Percentiles rank a stretch among this genome's conserved stretches.
Conservation (phyloP, 2,797 vertebrate genomes). For the Tachyglossus aculeatus region DNA sequence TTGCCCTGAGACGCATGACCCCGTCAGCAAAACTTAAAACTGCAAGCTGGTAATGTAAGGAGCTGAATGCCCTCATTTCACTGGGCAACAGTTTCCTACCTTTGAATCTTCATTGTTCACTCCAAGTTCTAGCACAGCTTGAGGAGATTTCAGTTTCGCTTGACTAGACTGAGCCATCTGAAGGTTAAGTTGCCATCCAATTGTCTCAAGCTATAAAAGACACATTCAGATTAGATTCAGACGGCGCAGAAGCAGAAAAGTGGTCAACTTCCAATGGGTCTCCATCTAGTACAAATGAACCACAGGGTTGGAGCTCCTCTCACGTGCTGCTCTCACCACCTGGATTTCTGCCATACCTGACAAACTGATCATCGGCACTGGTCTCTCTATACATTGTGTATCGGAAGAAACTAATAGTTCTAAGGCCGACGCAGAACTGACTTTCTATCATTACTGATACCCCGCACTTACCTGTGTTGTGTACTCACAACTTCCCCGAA, state of each 20-base stretch:
- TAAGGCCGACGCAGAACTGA: constrained; percentile 2
- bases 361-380: constrained; percentile 14
- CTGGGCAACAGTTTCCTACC: constrained; percentile 68
- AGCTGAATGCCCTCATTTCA: not conserved
- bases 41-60: not conserved
- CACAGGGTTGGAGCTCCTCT: not conserved
- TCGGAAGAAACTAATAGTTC: constrained; percentile 20
- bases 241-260: constrained; percentile 8
- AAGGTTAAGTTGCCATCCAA: constrained; percentile 95
- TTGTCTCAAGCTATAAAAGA: constrained; percentile 86
- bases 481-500: no score
- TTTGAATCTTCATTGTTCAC: constrained; percentile 85
- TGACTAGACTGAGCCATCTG: constrained; percentile 91
- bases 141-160: constrained; percentile 88
- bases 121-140: constrained; percentile 87
- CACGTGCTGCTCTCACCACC: not conserved
- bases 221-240: constrained; percentile 49
- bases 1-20: not conserved
- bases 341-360: constrained; percentile 15
- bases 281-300: constrained; percentile 3
- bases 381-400: constrained; percentile 14
- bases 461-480: no score
- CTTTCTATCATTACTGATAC: no score
- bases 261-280: constrained; percentile 23
- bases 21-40: not conserved